phyloP scores from a whole-genome alignment of 1,140 invertebrate genomes.

The Papilio helenus region DNA sequence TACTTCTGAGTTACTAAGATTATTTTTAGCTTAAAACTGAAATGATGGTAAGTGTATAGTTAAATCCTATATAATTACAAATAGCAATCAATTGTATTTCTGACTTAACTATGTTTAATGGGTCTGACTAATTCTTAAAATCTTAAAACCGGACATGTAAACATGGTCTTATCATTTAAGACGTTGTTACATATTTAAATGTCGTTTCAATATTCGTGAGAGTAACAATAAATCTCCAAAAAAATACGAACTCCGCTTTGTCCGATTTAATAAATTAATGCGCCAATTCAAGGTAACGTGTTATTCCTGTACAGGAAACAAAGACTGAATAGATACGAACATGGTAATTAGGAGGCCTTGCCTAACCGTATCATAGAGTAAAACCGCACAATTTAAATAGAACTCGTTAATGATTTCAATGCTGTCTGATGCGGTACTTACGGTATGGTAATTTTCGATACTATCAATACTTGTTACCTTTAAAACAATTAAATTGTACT shows the following conservation, averaged over 20 bases:
- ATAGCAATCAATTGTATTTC: too few relatives aligned
- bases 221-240: neutral
- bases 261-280: neutral
- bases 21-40: neutral
- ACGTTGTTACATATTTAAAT: too few relatives aligned
- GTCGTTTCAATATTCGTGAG: too few relatives aligned
- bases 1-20: neutral
- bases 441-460: slow-evolving; percentile 43
- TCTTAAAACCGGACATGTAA: too few relatives aligned
- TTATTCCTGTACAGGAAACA: slow-evolving; percentile 74
- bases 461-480: slow-evolving; percentile 29
- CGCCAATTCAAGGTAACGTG: slow-evolving; percentile 59
- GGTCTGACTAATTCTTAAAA: too few relatives aligned
- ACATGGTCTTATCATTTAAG: too few relatives aligned
- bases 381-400: slow-evolving; percentile 74
- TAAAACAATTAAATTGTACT: slow-evolving; percentile 21
- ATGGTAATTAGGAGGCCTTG: slow-evolving; percentile 77
- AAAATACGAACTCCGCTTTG: neutral
- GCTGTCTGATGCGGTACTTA: slow-evolving; percentile 42
- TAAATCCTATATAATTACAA: neutral
- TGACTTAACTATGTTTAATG: too few relatives aligned
- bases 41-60: too few relatives aligned
- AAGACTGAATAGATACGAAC: slow-evolving; percentile 77
- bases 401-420: slow-evolving; percentile 58
- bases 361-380: slow-evolving; percentile 78